A percentile compares a stretch with the other conserved stretches of the same genome.
Evolutionary conservation across 2,113 vertebrate species (phyloP).

Genomic region (Silurus glanis): DNA sequence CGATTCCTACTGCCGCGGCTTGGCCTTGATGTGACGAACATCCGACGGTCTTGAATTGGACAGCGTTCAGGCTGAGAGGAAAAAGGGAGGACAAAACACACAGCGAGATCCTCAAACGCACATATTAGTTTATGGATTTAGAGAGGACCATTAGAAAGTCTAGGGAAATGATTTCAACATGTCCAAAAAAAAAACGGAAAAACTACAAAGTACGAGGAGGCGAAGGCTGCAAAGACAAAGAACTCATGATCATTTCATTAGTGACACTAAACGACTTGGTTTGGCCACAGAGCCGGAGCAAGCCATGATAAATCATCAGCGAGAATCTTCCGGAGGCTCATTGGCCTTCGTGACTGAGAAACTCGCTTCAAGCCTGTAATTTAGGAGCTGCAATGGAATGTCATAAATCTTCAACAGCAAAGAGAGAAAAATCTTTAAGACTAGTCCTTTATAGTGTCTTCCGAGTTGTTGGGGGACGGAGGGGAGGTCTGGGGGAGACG

Average conservation of each 20-base stretch:
- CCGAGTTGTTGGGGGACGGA: conserved; percentile 25
- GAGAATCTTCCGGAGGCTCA: conserved; percentile 61
- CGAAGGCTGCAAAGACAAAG: conserved; percentile 33
- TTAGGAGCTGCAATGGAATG: conserved; percentile 73
- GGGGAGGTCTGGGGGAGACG: conserved; percentile 13
- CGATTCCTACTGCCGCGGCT: neutral
- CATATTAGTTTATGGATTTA: conserved; percentile 45
- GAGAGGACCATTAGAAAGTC: conserved; percentile 5
- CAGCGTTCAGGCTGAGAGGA: neutral
- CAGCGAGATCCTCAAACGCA: conserved; percentile 40
- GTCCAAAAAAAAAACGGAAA: conserved; percentile 35
- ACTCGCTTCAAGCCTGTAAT: conserved; percentile 77
- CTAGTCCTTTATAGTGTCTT: conserved; percentile 34
- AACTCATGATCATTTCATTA: conserved; percentile 38
- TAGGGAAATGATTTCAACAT: conserved; percentile 49
- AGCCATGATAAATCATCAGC: conserved; percentile 56
- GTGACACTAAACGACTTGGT: conserved; percentile 48
- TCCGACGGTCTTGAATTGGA: conserved; percentile 7
- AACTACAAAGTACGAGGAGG: conserved; percentile 18
- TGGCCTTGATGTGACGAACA: conserved; percentile 4
- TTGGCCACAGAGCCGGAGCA: conserved; percentile 45
- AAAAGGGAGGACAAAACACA: conserved; percentile 28
- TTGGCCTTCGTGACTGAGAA: conserved; percentile 68
- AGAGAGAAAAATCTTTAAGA: conserved; percentile 50
- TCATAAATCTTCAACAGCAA: conserved; percentile 73